Conservation (phyloP, 1,140 invertebrate species). For the Apis florea region DNA sequence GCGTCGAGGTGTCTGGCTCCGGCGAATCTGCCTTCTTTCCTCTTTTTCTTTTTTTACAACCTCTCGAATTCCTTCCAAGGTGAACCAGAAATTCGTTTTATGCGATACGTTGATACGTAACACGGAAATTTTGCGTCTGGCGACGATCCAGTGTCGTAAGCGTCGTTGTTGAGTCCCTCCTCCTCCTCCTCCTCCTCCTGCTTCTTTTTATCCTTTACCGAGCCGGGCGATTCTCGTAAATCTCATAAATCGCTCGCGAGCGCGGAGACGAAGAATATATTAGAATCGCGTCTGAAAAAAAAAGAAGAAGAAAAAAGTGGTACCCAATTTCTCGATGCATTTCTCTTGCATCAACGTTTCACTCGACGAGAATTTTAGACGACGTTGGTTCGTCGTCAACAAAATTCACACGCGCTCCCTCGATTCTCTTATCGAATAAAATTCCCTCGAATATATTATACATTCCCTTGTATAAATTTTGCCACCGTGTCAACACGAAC, state of each 20-base stretch:
- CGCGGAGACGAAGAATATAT: neutral
- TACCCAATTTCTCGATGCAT: too few relatives aligned
- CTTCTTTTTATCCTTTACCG: too few relatives aligned
- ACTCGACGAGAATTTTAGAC: too few relatives aligned
- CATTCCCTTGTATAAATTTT: too few relatives aligned
- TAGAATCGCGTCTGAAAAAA: too few relatives aligned
- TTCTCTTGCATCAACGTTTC: too few relatives aligned
- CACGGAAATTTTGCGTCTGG: slow-evolving; percentile 51
- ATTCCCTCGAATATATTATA: too few relatives aligned
- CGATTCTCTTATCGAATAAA: too few relatives aligned
- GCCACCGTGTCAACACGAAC: too few relatives aligned
- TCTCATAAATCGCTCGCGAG: slow-evolving; percentile 46
- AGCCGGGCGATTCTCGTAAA: slow-evolving; percentile 40
- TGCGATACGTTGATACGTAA: slow-evolving; percentile 14
- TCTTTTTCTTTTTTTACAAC: neutral
- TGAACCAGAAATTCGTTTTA: slow-evolving; percentile 4
- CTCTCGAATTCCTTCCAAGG: neutral
- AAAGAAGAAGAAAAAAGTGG: too few relatives aligned
- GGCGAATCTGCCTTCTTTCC: neutral
- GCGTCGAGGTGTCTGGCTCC: neutral
- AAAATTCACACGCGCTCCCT: too few relatives aligned
- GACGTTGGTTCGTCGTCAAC: too few relatives aligned
- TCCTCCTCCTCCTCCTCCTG: slow-evolving; percentile 5
- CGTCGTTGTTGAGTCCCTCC: slow-evolving; percentile 34
- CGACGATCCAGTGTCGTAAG: slow-evolving; percentile 57